Percentiles rank a stretch among this genome's conserved stretches.
phyloP scores from a whole-genome alignment of 2,888 invertebrate genomes.

The Archaeoteleia sp. region DNA sequence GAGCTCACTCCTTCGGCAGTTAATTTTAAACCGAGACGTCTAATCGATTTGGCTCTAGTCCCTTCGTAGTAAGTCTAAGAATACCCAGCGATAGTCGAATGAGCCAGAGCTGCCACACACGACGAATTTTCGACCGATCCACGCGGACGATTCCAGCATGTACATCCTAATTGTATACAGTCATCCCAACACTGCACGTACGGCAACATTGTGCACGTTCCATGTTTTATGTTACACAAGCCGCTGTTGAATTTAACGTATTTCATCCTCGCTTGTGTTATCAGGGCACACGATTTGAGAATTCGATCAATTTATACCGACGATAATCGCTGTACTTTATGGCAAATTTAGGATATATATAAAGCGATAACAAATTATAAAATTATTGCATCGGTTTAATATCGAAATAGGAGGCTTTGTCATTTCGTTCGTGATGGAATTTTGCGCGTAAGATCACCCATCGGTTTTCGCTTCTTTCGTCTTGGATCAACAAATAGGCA shows the following conservation, averaged over 20 bases:
- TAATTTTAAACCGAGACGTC: slow-evolving; percentile 56
- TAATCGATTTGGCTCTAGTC: slow-evolving; percentile 57
- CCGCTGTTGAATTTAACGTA: background rate
- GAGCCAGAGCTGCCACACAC: slow-evolving; percentile 54
- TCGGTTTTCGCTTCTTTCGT: slow-evolving; percentile 33
- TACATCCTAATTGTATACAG: slow-evolving; percentile 37
- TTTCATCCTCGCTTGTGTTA: too few species aligned
- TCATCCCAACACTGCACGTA: slow-evolving; percentile 3
- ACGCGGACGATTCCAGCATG: slow-evolving; percentile 43
- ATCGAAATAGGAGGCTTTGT: too few species aligned
- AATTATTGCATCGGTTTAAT: too few species aligned
- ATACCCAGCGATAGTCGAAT: slow-evolving; percentile 52
- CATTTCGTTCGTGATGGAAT: too few species aligned
- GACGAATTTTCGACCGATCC: slow-evolving; percentile 49
- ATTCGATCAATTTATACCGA: too few species aligned
- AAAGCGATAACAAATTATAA: too few species aligned
- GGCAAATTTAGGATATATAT: too few species aligned
- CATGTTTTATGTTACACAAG: background rate
- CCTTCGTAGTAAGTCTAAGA: slow-evolving; percentile 53
- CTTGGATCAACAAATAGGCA: slow-evolving; percentile 46
- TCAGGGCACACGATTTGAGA: too few species aligned
- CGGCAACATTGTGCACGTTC: background rate
- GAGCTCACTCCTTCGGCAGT: slow-evolving; percentile 53
- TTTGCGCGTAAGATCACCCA: too few species aligned
- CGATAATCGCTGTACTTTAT: too few species aligned